Evolutionary conservation across 2,113 vertebrate genomes (phyloP).

Genomic region (Channa argus): DNA sequence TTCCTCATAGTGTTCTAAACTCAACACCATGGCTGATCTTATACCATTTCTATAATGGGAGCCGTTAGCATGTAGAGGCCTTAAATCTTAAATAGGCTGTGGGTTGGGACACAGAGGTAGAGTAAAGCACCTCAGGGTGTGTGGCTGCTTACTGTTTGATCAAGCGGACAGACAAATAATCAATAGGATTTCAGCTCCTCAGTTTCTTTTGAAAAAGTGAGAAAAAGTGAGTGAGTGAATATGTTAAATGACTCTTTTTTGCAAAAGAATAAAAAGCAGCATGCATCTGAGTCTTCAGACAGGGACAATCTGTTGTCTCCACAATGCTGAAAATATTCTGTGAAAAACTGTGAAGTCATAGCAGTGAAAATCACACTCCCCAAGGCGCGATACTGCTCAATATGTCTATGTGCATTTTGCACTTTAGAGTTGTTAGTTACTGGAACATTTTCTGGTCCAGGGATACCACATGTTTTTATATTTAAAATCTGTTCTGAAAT

Average conservation of each 20-base stretch:
- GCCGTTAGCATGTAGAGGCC: background rate
- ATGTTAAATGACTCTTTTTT: background rate
- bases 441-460: background rate
- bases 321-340: conserved; percentile 17
- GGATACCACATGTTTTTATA: background rate
- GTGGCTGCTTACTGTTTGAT: background rate
- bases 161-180: background rate
- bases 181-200: conserved; percentile 17
- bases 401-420: conserved; percentile 13
- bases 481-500: background rate
- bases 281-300: conserved; percentile 9
- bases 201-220: conserved; percentile 34
- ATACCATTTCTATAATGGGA: background rate
- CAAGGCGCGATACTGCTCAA: conserved; percentile 18
- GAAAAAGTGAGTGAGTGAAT: conserved; percentile 10
- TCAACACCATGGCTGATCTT: background rate
- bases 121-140: background rate
- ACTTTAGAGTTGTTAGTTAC: background rate
- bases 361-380: conserved; percentile 13
- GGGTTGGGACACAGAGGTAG: background rate
- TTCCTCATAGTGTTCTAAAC: conserved; percentile 2
- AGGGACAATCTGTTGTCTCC: conserved; percentile 21
- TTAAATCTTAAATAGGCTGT: background rate
- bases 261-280: conserved; percentile 9
- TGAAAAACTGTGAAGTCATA: conserved; percentile 14